Percentiles rank a stretch among this genome's conserved stretches.
Conservation (phyloP, 1,140 invertebrate genomes). For the Brachionus rotundiformis region DNA sequence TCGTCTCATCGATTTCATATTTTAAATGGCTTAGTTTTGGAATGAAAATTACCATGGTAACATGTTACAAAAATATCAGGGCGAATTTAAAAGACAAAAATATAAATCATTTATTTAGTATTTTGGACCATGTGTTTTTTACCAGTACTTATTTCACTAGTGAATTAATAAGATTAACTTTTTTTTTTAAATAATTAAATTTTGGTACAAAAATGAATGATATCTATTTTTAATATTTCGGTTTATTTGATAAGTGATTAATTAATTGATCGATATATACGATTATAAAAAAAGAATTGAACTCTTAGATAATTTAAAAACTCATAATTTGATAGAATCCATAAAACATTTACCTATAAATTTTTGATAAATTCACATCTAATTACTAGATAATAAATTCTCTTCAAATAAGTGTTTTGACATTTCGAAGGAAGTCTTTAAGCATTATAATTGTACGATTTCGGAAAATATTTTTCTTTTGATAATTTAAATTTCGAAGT, state of each 20-base stretch:
- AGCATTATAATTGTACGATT: not conserved
- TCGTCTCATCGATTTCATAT: too few relatives aligned
- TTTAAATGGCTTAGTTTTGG: too few relatives aligned
- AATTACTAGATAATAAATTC: constrained; percentile 22
- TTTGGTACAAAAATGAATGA: too few relatives aligned
- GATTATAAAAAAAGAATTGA: constrained; percentile 32
- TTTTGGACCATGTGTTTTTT: too few relatives aligned
- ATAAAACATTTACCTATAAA: not conserved
- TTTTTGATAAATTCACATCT: constrained; percentile 8
- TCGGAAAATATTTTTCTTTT: not conserved
- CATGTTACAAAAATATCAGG: too few relatives aligned
- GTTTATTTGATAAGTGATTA: not conserved
- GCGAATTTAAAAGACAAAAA: too few relatives aligned
- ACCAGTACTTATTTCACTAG: too few relatives aligned
- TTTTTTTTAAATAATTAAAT: too few relatives aligned
- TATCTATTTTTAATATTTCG: too few relatives aligned
- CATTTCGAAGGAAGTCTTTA: constrained; percentile 36
- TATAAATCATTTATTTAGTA: too few relatives aligned
- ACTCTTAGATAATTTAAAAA: constrained; percentile 29
- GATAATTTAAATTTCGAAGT: constrained; percentile 34
- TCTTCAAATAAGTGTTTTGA: constrained; percentile 12
- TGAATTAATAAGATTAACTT: too few relatives aligned
- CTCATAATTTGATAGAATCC: constrained; percentile 29
- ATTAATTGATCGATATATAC: not conserved
- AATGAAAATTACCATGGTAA: too few relatives aligned